Base-by-base conservation (phyloP, 2,797 vertebrate species). In the Lithobates pipiens region DNA sequence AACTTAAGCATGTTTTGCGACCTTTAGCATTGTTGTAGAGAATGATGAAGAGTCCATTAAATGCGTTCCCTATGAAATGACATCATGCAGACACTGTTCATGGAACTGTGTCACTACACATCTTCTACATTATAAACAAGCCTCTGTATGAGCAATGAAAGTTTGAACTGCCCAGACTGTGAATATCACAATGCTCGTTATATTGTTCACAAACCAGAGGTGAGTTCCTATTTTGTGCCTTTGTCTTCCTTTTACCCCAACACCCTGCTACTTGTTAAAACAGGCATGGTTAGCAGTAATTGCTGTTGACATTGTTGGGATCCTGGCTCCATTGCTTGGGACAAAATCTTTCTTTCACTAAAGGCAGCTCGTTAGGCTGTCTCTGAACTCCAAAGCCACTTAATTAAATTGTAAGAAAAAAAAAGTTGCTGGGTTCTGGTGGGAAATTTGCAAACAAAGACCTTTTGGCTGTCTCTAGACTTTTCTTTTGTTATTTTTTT, bases 371-470 rank as follows among this genome's bases (percentile, higher is more conserved):
- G 95, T 98, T 99, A 99, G 96, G 94, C 93, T 91, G 87, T 89
- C 88, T 89, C 93, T 70, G 90, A 93, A 95, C 95, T 96, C 94
- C 93, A 95, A 96, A 94, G 92, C 94, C 95, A 94, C 96, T 98
- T 98, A 98, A 99, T 99, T 99, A 98, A 97, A 96, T 95, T 95
- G 91, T 91, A 94, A 95, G 94, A 95, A 95, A 86, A 36, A 36
- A 34, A 86, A 85, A 83, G 70, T 54, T 94, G 93, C 92, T 95
- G 85, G 75, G 86, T 91, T 89, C 84, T 88, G 93, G 95, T 96
- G 97, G 97, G 97, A 99, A 99, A 99, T 99, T 98, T 98, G 96
- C 97, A 99, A 97, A 99, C 97, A 99, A 98, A 98, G 95, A 91
- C 89, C 88, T 73, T 90, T 95, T 94, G 95, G 95, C 94, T 94